Base-by-base conservation (phyloP, 1,140 invertebrate species). In the Ladona fulva region DNA sequence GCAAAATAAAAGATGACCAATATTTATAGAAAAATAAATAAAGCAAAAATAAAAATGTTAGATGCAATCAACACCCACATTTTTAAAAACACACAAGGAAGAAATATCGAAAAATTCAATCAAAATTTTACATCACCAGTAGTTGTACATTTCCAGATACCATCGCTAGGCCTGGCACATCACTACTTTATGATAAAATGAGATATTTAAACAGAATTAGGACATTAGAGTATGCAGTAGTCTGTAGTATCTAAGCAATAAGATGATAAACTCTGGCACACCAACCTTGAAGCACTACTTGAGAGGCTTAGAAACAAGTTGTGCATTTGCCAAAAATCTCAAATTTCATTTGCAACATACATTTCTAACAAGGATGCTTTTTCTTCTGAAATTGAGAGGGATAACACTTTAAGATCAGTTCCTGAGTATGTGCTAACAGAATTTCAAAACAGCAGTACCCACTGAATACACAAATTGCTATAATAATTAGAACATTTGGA, bases 1-100 rank as follows among this genome's bases (percentile, higher is more conserved):
- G 85, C 79, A 74, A 81, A 75, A 80, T 81, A 78, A 81, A 80
- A 80, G 80, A 78, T 77, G 24, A 42, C 7, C 8, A 44, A 24
- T 0, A 77, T 76, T 42, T 79, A 42, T 25, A 22, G 19, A 19
- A 74, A 77, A 78, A 76, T 73, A 25, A 73, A 52, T 10, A 25
- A 5, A 77, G 1, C n/a, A 7, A 52, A 52, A 10, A 5, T 37
- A 5, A 5, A n/a, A 74, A 73, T 74, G 0, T 19, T 66, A 66
- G 52, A 16, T 19, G 52, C 3, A 66, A 66, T 66, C 7, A 24
- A 74, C 42, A 19, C 19, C 59, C 66, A 29, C 66, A 74, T 59
- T 75, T 0, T 74, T 76, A 76, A 77, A 76, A 80, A 16, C 1
- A 37, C 1, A 37, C 29, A 37, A 8, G 8, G 29, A 37, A 37